Conservation (phyloP, 2,888 invertebrate genomes). For the Ormyrus thymus region DNA sequence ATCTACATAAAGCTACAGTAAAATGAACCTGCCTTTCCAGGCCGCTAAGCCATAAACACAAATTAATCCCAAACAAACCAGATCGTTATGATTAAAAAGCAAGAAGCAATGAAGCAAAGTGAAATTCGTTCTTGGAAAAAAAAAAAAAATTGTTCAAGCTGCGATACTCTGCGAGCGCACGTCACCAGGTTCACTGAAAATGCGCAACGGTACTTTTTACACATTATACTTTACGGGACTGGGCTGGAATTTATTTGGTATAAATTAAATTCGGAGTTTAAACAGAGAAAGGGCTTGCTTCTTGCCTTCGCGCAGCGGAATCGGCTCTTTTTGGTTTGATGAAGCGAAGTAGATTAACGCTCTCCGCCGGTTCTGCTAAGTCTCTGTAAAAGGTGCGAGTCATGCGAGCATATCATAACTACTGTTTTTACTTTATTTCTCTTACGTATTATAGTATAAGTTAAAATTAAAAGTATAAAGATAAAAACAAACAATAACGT, state of each 20-base stretch:
- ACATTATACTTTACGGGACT: constrained; percentile 12
- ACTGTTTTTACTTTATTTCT: constrained; percentile 14
- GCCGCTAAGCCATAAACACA: not conserved
- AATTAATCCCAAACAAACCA: constrained; percentile 2
- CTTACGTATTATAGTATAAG: not conserved
- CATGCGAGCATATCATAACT: constrained; percentile 59
- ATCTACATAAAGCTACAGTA: not conserved
- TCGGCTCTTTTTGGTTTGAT: constrained; percentile 70
- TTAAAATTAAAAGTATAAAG: constrained; percentile 21
- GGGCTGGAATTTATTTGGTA: constrained; percentile 9
- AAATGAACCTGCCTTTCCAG: too few relatives aligned
- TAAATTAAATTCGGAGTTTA: constrained; percentile 12
- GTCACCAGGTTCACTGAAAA: constrained; percentile 21
- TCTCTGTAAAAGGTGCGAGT: constrained; percentile 70
- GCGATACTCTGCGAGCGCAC: not conserved
- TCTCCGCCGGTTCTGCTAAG: constrained; percentile 71
- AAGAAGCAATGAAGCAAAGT: constrained; percentile 15
- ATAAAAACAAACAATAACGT: not conserved
- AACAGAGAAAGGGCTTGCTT: constrained; percentile 59
- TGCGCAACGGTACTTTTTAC: constrained; percentile 13
- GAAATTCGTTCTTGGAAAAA: too few relatives aligned
- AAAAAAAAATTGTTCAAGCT: too few relatives aligned
- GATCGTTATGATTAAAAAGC: not conserved
- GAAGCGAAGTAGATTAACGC: constrained; percentile 72
- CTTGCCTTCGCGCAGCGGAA: constrained; percentile 72